phyloP scores from a whole-genome alignment of 2,888 invertebrate species.

The Phengaris arion region DNA sequence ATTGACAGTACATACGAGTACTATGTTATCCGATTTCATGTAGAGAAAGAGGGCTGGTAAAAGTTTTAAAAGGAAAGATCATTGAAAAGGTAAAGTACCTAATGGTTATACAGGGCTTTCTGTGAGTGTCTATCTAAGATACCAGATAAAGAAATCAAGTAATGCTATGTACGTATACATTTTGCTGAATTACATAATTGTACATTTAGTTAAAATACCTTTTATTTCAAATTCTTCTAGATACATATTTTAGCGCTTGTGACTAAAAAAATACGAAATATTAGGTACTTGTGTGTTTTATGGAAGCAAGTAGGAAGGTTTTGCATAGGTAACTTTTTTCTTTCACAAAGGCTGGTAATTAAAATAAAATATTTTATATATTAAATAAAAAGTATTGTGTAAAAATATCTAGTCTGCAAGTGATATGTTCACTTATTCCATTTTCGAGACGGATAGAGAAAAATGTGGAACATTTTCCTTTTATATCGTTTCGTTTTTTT shows the following conservation, averaged over 20 bases:
- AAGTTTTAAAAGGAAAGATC: not conserved
- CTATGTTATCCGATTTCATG: not conserved
- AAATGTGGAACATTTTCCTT: conserved; percentile 30
- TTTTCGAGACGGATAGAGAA: conserved; percentile 25
- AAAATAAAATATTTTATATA: not conserved
- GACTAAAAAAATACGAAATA: no score
- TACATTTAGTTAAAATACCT: no score
- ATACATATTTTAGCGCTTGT: no score
- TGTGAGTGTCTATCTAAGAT: not conserved
- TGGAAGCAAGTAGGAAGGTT: no score
- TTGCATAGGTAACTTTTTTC: not conserved
- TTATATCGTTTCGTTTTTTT: conserved; percentile 28
- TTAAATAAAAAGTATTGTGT: not conserved
- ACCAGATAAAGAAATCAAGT: not conserved
- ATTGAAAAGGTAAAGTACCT: not conserved
- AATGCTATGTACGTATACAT: no score
- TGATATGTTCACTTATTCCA: conserved; percentile 23
- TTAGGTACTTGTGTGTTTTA: no score
- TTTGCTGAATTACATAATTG: no score
- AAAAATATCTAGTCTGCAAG: conserved; percentile 8
- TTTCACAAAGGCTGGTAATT: not conserved
- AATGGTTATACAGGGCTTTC: not conserved
- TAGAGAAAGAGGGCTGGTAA: not conserved
- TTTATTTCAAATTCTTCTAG: no score
- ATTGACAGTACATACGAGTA: conserved; percentile 24